These are phyloP conservation scores for Vidua macroura DNA, from an alignment of 2,113 vertebrate genomes.

Conservation along the genomic window DNA sequence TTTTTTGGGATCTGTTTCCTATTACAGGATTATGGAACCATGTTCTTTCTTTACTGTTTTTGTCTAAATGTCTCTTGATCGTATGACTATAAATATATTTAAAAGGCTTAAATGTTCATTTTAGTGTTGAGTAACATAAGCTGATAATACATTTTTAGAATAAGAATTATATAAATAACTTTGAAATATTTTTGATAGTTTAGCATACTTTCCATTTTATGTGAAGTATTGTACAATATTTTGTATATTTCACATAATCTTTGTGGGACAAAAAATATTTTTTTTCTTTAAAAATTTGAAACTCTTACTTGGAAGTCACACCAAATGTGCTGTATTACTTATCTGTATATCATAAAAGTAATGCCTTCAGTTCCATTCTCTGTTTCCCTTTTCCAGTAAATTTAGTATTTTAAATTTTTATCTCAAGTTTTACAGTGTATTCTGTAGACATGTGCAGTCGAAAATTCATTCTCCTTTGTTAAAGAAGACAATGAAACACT, in stretches of 20 bases:
- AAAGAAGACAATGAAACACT: constrained; percentile 33
- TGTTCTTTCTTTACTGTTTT: not conserved
- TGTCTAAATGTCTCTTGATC: not conserved
- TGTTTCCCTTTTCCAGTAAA: not conserved
- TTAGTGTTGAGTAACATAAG: not conserved
- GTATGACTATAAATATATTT: not conserved
- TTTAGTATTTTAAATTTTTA: constrained; percentile 3
- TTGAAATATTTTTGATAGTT: not conserved
- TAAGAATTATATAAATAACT: not conserved
- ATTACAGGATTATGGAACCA: not conserved
- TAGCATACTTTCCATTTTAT: not conserved
- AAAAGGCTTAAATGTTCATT: not conserved
- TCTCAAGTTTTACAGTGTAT: not conserved
- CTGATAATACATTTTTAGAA: not conserved
- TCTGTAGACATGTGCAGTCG: not conserved
- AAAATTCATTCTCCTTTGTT: constrained; percentile 65
- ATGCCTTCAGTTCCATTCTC: not conserved
- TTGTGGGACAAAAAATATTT: not conserved
- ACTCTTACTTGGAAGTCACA: not conserved
- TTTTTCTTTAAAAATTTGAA: not conserved
- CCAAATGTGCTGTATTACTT: not conserved
- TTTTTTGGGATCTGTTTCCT: not conserved
- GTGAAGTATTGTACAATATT: not conserved
- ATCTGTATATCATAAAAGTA: not conserved
- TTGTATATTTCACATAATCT: not conserved